These are phyloP conservation scores for Epinotia ramella DNA, from an alignment of 2,888 invertebrate species.

Conservation along the genomic window DNA sequence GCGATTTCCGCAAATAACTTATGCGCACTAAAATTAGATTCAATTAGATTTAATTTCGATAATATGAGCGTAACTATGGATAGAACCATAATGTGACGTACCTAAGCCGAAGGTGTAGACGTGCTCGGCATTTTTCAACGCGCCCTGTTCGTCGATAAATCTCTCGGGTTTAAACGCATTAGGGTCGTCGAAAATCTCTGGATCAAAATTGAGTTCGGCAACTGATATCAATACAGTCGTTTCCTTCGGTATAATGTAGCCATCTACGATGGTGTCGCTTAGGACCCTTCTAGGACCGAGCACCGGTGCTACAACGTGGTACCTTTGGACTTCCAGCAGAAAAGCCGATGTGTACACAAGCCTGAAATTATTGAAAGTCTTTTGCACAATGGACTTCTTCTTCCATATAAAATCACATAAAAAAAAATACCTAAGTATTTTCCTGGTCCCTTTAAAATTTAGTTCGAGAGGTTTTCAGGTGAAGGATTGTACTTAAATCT, in stretches of 20 bases:
- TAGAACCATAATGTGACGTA: slow-evolving; percentile 60
- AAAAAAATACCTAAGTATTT: no score
- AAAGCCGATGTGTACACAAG: slow-evolving; percentile 84
- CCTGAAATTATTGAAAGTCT: slow-evolving; percentile 59
- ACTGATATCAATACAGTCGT: slow-evolving; percentile 83
- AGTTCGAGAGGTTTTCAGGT: no score
- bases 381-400: no score
- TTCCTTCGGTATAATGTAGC: slow-evolving; percentile 77
- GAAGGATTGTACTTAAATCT: no score
- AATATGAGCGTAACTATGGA: slow-evolving; percentile 4
- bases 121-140: slow-evolving; percentile 81
- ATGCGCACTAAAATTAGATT: no score
- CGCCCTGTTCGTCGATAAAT: slow-evolving; percentile 84
- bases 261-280: slow-evolving; percentile 68
- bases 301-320: slow-evolving; percentile 82
- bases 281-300: slow-evolving; percentile 81
- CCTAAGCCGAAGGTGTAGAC: slow-evolving; percentile 89
- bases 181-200: slow-evolving; percentile 84
- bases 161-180: slow-evolving; percentile 86
- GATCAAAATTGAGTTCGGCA: slow-evolving; percentile 82
- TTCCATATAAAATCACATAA: no score
- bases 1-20: no score
- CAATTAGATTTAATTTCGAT: background rate
- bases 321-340: slow-evolving; percentile 84
- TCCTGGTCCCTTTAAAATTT: no score